Evolutionary conservation across 2,113 vertebrate species (phyloP), one percentile per base, ranked within the genome.

Genomic region (Petroica traversi): DNA sequence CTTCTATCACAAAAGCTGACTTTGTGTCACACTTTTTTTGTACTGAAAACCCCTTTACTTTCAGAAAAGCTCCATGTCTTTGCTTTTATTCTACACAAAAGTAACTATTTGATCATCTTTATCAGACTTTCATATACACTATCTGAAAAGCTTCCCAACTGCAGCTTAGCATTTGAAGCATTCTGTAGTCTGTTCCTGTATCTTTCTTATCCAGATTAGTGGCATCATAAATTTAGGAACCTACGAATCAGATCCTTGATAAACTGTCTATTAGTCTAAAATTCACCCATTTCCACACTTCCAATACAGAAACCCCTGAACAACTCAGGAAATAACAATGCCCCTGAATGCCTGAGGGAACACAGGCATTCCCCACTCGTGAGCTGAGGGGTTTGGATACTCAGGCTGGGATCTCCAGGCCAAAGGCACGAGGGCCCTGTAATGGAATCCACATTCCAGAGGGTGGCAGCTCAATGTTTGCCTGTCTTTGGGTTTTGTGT

Each of bases 401-500:
- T 51, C 5, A 23, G 52, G 24, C 48, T 43, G 38, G 38, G 54
- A 16, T 38, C 46, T 16, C 16, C 8, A 34, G 38, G 20, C 45
- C 61, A 59, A 88, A 89, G 43, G n/a, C 16, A 33, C 4, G 34
- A 0, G 1, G 57, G 40, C 45, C 66, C 86, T 91, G 95, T 28
- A 92, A 76, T 91, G 51, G 90, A 33, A 88, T 1, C 33, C 26
- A 64, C 43, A 51, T 76, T 89, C 94, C 95, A 94, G 61, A 93
- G 36, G 94, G 78, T 95, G 94, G 91, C 87, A 94, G 81, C 81
- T 95, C 33, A 71, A 8, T 11, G 69, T 72, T 20, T 85, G 40
- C 31, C 57, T 72, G 61, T 45, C 61, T 25, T 22, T 6, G 11
- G 19, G 4, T 48, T 91, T 43, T 71, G 18, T 73, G 51, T 63